Evolutionary conservation across 1,140 invertebrate species (phyloP).

Genomic region (Nasonia giraulti): DNA sequence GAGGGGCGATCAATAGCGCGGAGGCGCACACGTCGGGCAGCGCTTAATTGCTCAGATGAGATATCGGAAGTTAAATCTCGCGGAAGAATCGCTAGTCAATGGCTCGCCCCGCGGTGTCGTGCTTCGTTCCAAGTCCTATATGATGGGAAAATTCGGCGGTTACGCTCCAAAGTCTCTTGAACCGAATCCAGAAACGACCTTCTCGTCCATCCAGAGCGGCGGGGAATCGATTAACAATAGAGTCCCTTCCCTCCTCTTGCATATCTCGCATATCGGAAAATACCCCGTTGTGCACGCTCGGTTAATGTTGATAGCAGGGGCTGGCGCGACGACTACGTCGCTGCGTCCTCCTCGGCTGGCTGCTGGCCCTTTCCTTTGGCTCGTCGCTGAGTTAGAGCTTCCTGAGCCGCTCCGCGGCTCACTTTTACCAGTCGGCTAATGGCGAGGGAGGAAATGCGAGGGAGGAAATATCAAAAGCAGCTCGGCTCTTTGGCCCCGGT

Average conservation of each 20-base stretch:
- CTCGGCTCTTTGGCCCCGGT: not conserved
- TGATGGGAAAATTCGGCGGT: too few species aligned
- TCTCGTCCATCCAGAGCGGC: too few species aligned
- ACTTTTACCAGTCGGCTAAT: slow-evolving; percentile 56
- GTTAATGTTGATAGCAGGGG: slow-evolving; percentile 68
- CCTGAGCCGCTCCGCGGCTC: slow-evolving; percentile 55
- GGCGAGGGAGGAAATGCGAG: slow-evolving; percentile 62
- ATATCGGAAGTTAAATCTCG: slow-evolving; percentile 50
- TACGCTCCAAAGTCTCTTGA: too few species aligned
- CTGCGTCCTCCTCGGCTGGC: slow-evolving; percentile 26
- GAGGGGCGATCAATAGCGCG: not conserved
- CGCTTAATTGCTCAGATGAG: slow-evolving; percentile 43
- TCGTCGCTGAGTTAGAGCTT: slow-evolving; percentile 67
- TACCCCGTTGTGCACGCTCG: slow-evolving; percentile 60
- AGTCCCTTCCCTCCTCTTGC: not conserved
- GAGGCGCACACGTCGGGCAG: not conserved
- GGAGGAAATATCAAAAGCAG: slow-evolving; percentile 65
- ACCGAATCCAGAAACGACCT: not conserved
- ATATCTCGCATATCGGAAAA: slow-evolving; percentile 49
- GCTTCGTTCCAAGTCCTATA: slow-evolving; percentile 18
- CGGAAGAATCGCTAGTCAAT: slow-evolving; percentile 49
- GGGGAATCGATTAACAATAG: not conserved
- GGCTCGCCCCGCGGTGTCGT: not conserved
- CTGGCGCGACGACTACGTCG: slow-evolving; percentile 51
- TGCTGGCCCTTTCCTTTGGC: slow-evolving; percentile 59